Evolutionary conservation across 2,888 invertebrate species (phyloP), one percentile per base, ranked within the genome.

Genomic region (Thelaira solivaga): DNA sequence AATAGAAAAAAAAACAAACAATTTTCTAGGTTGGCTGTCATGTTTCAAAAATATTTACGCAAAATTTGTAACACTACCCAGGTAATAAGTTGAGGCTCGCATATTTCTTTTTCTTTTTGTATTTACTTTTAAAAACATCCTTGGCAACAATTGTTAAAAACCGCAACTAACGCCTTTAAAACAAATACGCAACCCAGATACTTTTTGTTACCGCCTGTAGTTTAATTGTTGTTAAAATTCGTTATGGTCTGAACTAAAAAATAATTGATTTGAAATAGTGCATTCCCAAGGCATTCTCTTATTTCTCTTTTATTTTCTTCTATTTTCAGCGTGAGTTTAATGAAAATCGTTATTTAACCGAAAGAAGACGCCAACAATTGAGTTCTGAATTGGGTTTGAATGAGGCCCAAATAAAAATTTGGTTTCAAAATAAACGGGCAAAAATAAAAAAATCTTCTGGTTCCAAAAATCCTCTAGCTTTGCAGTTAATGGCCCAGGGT

Each of bases 351-450:
- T 95, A 98, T 90, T 92, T 99, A 84, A 98, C 97, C 1, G 98
- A 98, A 88, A 92, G 95, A 76, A 90, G 98, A 81, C 92, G 98
- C 47, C 97, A 97, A 88, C 94, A 96, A 81, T 90, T 98, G 78
- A 97, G 97, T n/a, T 92, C 93, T 4, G 97, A 97, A 85, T 90
- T 98, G 74, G 95, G 96, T 0, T 91, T 98, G 76, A 97, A 98
- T 84, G 98, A 99, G 89, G 97, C 97, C 0, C 98, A 98, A 90
- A 98, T 97, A 88, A 97, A 97, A 91, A 97, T 97, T 88, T 97
- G 97, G 97, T 97, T 97, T 90, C 96, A 98, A 91, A 97, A 98
- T 90, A 97, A 98, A 88, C 91, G 98, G 13, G 98, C 98, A 80
- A 98, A 98, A 90, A 94, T 97, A 88, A 98, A 98, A 91, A 98